Conservation (phyloP, 2,113 vertebrate genomes). For the Danionella cerebrum region DNA sequence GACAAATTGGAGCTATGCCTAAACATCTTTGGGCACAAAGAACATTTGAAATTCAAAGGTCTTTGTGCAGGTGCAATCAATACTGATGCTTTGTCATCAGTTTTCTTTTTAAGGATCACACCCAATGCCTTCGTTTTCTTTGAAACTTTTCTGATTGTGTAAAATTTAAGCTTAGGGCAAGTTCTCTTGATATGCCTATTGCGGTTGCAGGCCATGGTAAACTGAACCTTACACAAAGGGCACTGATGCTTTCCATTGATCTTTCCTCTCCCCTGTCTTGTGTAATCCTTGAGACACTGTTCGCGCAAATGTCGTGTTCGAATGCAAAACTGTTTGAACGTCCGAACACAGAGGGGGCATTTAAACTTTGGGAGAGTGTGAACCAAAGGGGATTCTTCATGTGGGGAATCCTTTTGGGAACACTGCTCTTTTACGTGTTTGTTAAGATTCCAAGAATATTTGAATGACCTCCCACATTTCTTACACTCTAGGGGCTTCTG, state of each 20-base stretch:
- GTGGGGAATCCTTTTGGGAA: neutral
- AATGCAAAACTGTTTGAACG: constrained; percentile 62
- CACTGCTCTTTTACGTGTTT: constrained; percentile 26
- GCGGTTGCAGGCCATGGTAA: constrained; percentile 48
- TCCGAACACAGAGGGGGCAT: constrained; percentile 59
- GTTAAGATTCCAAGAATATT: constrained; percentile 28
- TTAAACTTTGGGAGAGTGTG: constrained; percentile 32
- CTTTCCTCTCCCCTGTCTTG: constrained; percentile 39
- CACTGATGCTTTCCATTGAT: constrained; percentile 49
- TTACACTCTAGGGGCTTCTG: constrained; percentile 27
- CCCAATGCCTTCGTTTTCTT: constrained; percentile 1
- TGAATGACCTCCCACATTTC: constrained; percentile 22
- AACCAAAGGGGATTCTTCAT: neutral
- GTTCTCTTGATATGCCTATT: constrained; percentile 51
- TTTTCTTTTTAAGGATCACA: constrained; percentile 8
- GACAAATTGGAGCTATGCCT: constrained; percentile 54
- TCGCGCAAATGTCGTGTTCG: constrained; percentile 58
- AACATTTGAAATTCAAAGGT: constrained; percentile 45
- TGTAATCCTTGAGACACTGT: constrained; percentile 48
- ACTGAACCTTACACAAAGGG: constrained; percentile 54
- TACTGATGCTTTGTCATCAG: constrained; percentile 8
- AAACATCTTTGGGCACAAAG: constrained; percentile 55
- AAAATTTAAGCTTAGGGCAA: constrained; percentile 53
- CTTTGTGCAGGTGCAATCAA: neutral
- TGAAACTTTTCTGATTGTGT: constrained; percentile 28